Evolutionary conservation across 2,797 vertebrate genomes (phyloP).

Genomic region (Hylomyscus alleni): DNA sequence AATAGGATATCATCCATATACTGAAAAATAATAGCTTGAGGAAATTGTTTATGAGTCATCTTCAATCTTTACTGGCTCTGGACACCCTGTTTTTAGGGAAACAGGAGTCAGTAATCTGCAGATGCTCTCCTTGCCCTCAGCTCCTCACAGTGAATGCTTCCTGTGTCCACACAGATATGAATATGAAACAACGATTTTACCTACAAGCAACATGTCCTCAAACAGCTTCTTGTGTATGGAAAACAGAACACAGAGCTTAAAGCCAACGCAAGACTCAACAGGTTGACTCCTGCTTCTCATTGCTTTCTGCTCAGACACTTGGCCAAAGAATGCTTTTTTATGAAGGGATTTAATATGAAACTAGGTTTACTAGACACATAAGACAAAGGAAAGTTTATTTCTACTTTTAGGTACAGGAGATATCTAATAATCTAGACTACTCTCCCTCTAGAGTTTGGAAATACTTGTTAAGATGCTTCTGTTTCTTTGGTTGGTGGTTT

Average conservation of each 20-base stretch:
- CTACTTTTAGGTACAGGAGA: background rate
- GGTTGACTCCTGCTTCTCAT: slow-evolving; percentile 71
- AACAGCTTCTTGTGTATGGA: slow-evolving; percentile 85
- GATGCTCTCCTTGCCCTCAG: background rate
- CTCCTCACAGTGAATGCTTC: slow-evolving; percentile 15
- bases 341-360: slow-evolving; percentile 2
- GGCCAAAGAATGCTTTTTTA: background rate
- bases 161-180: slow-evolving; percentile 86
- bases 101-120: background rate
- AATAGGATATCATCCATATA: background rate
- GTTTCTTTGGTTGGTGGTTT: too few relatives aligned
- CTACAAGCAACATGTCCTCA: slow-evolving; percentile 85
- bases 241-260: slow-evolving; percentile 82
- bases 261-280: slow-evolving; percentile 76
- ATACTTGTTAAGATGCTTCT: background rate
- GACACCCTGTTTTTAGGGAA: background rate
- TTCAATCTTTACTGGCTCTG: background rate
- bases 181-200: slow-evolving; percentile 87
- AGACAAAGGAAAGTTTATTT: background rate
- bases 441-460: slow-evolving; percentile 10
- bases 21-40: background rate
- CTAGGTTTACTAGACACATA: background rate
- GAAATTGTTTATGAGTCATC: background rate
- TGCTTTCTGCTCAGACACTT: slow-evolving; percentile 38
- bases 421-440: background rate